Percentiles rank a stretch among this genome's conserved stretches.
Conservation (phyloP, 2,888 invertebrate species). For the Scelioninae gen. 1 region DNA sequence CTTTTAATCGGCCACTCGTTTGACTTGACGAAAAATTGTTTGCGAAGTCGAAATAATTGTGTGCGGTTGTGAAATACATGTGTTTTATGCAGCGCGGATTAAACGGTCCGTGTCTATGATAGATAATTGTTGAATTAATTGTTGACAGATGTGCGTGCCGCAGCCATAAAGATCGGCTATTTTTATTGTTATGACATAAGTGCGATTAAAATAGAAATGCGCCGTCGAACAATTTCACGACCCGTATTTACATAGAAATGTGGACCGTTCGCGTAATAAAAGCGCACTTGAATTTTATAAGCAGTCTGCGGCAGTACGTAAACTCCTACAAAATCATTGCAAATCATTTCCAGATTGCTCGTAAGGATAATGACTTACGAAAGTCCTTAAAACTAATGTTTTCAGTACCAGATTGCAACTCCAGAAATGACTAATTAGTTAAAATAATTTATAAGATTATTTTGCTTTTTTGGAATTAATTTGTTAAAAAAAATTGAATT, state of each 20-base stretch:
- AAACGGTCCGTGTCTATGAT: conserved; percentile 61
- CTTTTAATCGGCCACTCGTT: conserved; percentile 51
- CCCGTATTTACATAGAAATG: conserved; percentile 33
- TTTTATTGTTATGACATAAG: conserved; percentile 65
- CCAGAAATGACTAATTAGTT: too few relatives aligned
- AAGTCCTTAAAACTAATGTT: too few relatives aligned
- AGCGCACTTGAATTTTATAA: conserved; percentile 50
- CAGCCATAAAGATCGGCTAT: conserved; percentile 62
- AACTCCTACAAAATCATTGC: too few relatives aligned
- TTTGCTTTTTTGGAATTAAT: too few relatives aligned
- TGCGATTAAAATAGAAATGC: conserved; percentile 52
- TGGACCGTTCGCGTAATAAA: conserved; percentile 33
- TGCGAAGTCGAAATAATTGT: conserved; percentile 53
- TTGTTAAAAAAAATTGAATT: too few relatives aligned
- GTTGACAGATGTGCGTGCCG: conserved; percentile 61
- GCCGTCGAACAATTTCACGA: conserved; percentile 42
- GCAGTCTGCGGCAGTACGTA: conserved; percentile 7
- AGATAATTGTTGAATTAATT: conserved; percentile 67
- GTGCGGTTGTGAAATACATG: conserved; percentile 39
- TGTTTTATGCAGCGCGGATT: conserved; percentile 44
- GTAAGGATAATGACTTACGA: too few relatives aligned
- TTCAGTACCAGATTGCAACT: too few relatives aligned
- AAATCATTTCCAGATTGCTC: too few relatives aligned
- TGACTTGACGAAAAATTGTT: conserved; percentile 58
- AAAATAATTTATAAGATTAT: too few relatives aligned